Evolutionary conservation across 2,888 invertebrate genomes (phyloP).

Genomic region (Sisyra terminalis): DNA sequence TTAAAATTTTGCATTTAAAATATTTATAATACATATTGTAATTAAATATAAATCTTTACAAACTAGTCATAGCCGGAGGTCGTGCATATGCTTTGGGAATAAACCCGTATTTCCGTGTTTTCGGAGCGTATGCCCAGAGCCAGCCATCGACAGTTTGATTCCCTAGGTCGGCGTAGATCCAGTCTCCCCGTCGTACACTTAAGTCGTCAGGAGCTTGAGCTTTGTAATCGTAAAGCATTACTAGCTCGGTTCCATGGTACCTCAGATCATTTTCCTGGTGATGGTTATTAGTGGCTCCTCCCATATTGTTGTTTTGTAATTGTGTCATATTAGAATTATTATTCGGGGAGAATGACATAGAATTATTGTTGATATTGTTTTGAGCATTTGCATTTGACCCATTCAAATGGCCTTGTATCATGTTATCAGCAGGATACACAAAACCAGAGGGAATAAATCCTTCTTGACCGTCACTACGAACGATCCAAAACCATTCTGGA

Average conservation of each 20-base stretch:
- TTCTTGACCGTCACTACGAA: slow-evolving; percentile 81
- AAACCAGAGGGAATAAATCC: slow-evolving; percentile 92
- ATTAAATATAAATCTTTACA: slow-evolving; percentile 27
- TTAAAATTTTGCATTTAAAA: too few species aligned
- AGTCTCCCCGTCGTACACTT: slow-evolving; percentile 79
- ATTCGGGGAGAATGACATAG: slow-evolving; percentile 12
- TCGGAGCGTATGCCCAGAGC: slow-evolving; percentile 90
- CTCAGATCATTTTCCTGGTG: slow-evolving; percentile 43
- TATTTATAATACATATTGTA: too few species aligned
- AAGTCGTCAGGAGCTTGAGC: slow-evolving; percentile 88
- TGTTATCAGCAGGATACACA: slow-evolving; percentile 78
- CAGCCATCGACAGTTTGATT: slow-evolving; percentile 91
- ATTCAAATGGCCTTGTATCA: slow-evolving; percentile 42
- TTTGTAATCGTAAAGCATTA: slow-evolving; percentile 91
- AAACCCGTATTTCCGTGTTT: slow-evolving; percentile 83
- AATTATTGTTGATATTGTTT: slow-evolving; percentile 17
- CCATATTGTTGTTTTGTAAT: slow-evolving; percentile 12
- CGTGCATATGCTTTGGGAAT: slow-evolving; percentile 89
- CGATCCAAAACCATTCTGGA: slow-evolving; percentile 94
- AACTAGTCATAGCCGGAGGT: slow-evolving; percentile 81
- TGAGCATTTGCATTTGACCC: slow-evolving; percentile 17
- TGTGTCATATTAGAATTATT: slow-evolving; percentile 14
- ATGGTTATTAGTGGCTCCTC: slow-evolving; percentile 3
- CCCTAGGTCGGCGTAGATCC: slow-evolving; percentile 87
- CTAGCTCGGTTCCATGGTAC: slow-evolving; percentile 78